These are phyloP conservation scores for Buceros bicornis DNA, from an alignment of 2,797 vertebrate genomes.

Conservation along the genomic window DNA sequence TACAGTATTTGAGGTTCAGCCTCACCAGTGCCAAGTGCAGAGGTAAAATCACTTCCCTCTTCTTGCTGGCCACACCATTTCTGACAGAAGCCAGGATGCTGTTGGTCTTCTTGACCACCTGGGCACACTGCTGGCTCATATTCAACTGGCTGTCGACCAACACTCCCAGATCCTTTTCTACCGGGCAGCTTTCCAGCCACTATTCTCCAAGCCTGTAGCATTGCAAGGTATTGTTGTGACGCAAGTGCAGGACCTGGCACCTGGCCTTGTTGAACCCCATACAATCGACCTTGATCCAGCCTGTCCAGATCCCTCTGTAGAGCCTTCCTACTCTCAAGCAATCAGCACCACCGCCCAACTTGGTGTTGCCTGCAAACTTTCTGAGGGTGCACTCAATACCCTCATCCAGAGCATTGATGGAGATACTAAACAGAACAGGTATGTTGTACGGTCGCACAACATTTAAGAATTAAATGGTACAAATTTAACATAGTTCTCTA, in stretches of 20 bases:
- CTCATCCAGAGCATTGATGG: background rate
- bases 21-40: rapidly evolving
- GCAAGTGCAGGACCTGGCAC: rapidly evolving
- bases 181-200: background rate
- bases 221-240: background rate
- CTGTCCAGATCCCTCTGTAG: background rate
- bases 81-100: background rate
- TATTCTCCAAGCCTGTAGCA: rapidly evolving
- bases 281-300: rapidly evolving
- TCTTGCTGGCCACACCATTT: background rate
- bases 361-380: rapidly evolving
- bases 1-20: rapidly evolving
- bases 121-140: background rate
- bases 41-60: rapidly evolving
- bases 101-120: background rate
- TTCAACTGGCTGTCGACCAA: background rate
- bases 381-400: background rate
- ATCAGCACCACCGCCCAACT: background rate
- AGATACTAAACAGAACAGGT: background rate
- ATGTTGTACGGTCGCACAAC: background rate
- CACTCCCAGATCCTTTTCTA: background rate
- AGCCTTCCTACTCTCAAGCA: background rate
- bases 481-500: background rate
- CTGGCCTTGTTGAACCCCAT: background rate
- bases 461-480: slow-evolving; percentile 9